Percentiles rank a stretch among this genome's conserved stretches.
phyloP scores from a whole-genome alignment of 2,888 invertebrate genomes.

The Caenorhabditis uteleia region DNA sequence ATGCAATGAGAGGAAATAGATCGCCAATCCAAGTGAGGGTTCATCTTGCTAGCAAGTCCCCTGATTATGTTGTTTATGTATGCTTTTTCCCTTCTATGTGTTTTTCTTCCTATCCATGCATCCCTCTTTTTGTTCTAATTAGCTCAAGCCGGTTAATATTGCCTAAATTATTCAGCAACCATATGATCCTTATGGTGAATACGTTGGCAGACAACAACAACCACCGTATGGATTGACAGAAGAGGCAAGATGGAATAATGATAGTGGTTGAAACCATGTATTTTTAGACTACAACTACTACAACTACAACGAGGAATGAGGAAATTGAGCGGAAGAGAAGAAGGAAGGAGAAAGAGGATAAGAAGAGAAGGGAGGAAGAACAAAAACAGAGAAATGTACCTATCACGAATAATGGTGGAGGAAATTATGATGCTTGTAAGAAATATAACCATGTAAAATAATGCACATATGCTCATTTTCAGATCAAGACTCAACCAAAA shows the following conservation, averaged over 20 bases:
- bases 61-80: conserved; percentile 33
- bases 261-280: neutral
- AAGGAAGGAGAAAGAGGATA: conserved; percentile 27
- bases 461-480: neutral
- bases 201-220: neutral
- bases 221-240: conserved; percentile 21
- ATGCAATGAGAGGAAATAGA: conserved; percentile 26
- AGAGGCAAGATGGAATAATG: conserved; percentile 3
- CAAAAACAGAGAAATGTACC: neutral
- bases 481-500: neutral
- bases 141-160: neutral
- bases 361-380: conserved; percentile 12
- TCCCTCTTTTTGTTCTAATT: conserved; percentile 3
- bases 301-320: conserved; percentile 32
- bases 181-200: conserved; percentile 21
- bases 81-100: conserved; percentile 16
- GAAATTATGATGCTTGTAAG: conserved; percentile 16
- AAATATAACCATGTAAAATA: neutral
- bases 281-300: conserved; percentile 32
- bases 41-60: conserved; percentile 32
- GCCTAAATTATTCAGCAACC: conserved; percentile 11
- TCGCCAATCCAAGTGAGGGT: conserved; percentile 41
- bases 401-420: neutral
- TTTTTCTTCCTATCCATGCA: neutral
- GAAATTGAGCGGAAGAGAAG: conserved; percentile 33